phyloP scores from a whole-genome alignment of 2,888 invertebrate species.

The Pycnomerus fuliginosus region DNA sequence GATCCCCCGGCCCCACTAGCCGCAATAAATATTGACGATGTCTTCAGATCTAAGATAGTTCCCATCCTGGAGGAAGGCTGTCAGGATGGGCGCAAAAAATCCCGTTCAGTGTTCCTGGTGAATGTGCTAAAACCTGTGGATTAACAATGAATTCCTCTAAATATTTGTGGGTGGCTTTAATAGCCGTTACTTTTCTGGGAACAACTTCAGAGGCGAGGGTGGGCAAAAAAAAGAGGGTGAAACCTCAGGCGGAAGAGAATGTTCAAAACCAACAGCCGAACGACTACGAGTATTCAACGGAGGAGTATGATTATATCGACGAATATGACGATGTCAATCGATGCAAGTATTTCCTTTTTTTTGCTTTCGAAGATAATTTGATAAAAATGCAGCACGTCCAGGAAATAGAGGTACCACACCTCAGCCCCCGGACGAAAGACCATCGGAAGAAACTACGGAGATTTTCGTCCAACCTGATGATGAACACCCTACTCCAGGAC shows the following conservation, averaged over 20 bases:
- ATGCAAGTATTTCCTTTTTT: slow-evolving; percentile 25
- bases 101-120: slow-evolving; percentile 21
- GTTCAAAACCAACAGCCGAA: slow-evolving; percentile 44
- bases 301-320: slow-evolving; percentile 44
- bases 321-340: slow-evolving; percentile 40
- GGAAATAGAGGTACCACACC: slow-evolving; percentile 34
- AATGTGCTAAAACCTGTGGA: slow-evolving; percentile 2
- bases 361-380: slow-evolving; percentile 2
- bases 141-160: slow-evolving; percentile 30
- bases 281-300: slow-evolving; percentile 40
- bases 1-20: slow-evolving; percentile 25
- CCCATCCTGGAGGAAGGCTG: slow-evolving; percentile 40
- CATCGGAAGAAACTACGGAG: slow-evolving; percentile 34
- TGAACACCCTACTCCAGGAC: slow-evolving; percentile 43
- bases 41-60: slow-evolving; percentile 25
- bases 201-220: slow-evolving; percentile 38
- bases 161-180: slow-evolving; percentile 32
- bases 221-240: slow-evolving; percentile 29
- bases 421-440: slow-evolving; percentile 47
- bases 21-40: slow-evolving; percentile 29
- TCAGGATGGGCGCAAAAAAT: slow-evolving; percentile 33
- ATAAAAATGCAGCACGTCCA: not conserved
- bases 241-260: slow-evolving; percentile 25
- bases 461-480: slow-evolving; percentile 46
- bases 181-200: slow-evolving; percentile 33